A percentile compares a stretch with the other conserved stretches of the same genome.
Evolutionary conservation across 2,797 vertebrate species (phyloP).

Genomic region (Enteromius viviparus): DNA sequence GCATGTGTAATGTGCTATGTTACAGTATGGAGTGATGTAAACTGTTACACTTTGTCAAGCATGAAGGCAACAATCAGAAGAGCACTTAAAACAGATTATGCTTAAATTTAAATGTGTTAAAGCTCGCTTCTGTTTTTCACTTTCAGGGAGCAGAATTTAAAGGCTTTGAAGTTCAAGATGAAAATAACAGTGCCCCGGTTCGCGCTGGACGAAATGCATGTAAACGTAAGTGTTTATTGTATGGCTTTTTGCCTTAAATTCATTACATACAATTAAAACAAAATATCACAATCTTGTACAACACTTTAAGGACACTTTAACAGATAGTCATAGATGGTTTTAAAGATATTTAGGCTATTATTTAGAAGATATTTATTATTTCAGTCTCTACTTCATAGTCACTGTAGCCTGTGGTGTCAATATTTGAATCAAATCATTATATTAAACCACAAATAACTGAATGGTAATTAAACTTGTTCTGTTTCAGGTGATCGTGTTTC

Average conservation of each 20-base stretch:
- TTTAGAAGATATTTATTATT: slow-evolving; percentile 7
- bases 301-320: background rate
- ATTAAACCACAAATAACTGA: slow-evolving; percentile 13
- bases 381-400: background rate
- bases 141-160: slow-evolving; percentile 84
- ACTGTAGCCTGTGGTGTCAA: background rate
- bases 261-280: background rate
- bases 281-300: background rate
- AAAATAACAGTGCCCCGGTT: slow-evolving; percentile 73
- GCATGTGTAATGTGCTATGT: background rate
- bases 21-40: background rate
- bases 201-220: slow-evolving; percentile 78
- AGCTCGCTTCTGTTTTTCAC: slow-evolving; percentile 59
- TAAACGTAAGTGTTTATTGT: slow-evolving; percentile 75
- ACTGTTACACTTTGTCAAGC: background rate
- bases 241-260: background rate
- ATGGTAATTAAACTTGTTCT: background rate
- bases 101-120: background rate
- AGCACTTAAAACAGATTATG: background rate
- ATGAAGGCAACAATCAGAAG: background rate
- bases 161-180: slow-evolving; percentile 86
- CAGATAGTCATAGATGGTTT: background rate
- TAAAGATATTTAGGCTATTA: background rate
- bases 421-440: slow-evolving; percentile 9
- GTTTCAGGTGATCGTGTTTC: slow-evolving; percentile 69